These are phyloP conservation scores for Cremastinae sp. DNA, from an alignment of 2,888 invertebrate species.

Conservation along the genomic window DNA sequence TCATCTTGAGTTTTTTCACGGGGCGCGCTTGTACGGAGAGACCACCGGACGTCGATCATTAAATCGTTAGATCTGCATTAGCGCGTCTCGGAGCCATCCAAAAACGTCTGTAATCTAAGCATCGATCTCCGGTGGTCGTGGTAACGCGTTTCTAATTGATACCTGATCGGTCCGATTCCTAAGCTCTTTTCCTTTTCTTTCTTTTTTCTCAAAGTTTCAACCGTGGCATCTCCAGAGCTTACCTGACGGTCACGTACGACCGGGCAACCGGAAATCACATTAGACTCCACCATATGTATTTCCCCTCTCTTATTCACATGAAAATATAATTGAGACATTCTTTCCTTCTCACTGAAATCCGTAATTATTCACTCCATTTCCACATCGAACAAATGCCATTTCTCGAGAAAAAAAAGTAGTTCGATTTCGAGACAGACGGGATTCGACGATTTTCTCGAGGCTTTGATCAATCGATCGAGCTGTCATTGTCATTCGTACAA, in stretches of 20 bases:
- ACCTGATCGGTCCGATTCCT: constrained; percentile 63
- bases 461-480: constrained; percentile 61
- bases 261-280: constrained; percentile 55
- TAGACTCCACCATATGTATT: constrained; percentile 41
- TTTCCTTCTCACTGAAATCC: constrained; percentile 15
- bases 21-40: constrained; percentile 43
- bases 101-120: constrained; percentile 68
- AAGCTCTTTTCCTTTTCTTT: constrained; percentile 43
- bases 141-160: constrained; percentile 75
- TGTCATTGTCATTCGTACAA: constrained; percentile 63
- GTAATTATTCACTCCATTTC: constrained; percentile 19
- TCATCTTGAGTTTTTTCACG: constrained; percentile 32
- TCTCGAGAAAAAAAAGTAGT: not conserved
- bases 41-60: constrained; percentile 74
- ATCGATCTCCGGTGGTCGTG: constrained; percentile 72
- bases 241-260: constrained; percentile 19
- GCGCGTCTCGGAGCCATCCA: constrained; percentile 64
- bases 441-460: not conserved
- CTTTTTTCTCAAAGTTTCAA: constrained; percentile 33
- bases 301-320: constrained; percentile 11
- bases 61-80: constrained; percentile 78
- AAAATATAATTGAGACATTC: constrained; percentile 44
- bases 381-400: constrained; percentile 2
- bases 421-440: not conserved
- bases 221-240: constrained; percentile 30